Evolutionary conservation across 2,888 invertebrate genomes (phyloP).

Genomic region (Eurytoma californica): DNA sequence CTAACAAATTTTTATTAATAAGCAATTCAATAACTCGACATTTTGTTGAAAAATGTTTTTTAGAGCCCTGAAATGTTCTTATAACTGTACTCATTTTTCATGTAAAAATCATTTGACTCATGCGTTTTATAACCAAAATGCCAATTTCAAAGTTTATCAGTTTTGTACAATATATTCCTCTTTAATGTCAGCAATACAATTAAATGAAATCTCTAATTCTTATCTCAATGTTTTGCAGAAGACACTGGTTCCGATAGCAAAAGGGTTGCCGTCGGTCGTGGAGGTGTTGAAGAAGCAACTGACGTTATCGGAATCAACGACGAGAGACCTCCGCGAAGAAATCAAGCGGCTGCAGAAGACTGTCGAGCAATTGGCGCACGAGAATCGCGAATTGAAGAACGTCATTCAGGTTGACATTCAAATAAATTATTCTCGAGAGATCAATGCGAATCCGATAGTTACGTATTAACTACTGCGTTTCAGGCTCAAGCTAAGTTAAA

Average conservation of each 20-base stretch:
- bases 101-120: constrained; percentile 19
- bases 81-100: constrained; percentile 15
- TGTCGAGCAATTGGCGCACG: constrained; percentile 86
- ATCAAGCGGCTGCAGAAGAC: constrained; percentile 80
- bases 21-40: constrained; percentile 15
- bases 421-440: constrained; percentile 6
- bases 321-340: constrained; percentile 81
- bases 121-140: constrained; percentile 17
- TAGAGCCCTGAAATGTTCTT: constrained; percentile 16
- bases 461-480: neutral
- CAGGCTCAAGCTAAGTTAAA: constrained; percentile 59
- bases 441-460: neutral
- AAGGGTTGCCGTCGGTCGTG: constrained; percentile 70
- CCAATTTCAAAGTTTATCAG: constrained; percentile 9
- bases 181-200: neutral
- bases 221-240: constrained; percentile 64
- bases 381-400: constrained; percentile 86
- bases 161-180: constrained; percentile 30
- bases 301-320: constrained; percentile 80
- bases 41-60: neutral
- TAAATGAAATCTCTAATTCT: neutral
- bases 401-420: constrained; percentile 68
- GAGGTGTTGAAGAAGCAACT: constrained; percentile 78
- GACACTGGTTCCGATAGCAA: constrained; percentile 66
- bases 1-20: neutral